Percentiles rank a stretch among this genome's conserved stretches.
phyloP scores from a whole-genome alignment of 2,888 invertebrate species.

The Coleophora deauratella region DNA sequence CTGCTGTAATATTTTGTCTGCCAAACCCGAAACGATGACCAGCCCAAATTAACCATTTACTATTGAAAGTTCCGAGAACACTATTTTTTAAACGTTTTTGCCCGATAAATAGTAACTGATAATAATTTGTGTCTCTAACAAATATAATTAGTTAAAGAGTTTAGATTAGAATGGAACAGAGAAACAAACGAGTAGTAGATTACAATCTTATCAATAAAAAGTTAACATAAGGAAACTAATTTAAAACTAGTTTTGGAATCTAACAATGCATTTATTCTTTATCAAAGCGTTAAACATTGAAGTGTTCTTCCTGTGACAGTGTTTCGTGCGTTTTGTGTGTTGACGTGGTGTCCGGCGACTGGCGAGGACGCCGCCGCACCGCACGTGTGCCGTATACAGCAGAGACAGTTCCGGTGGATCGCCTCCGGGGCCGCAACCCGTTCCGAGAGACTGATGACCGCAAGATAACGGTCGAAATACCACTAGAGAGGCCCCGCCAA shows the following conservation, averaged over 20 bases:
- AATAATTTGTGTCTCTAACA: no score
- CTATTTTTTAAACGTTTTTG: no score
- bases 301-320: background rate
- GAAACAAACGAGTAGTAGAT: no score
- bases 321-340: background rate
- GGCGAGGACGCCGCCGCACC: background rate
- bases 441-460: conserved; percentile 61
- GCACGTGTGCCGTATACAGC: conserved; percentile 44
- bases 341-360: background rate
- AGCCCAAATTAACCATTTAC: conserved; percentile 4
- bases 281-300: background rate
- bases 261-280: no score
- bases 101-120: no score
- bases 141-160: no score
- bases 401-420: conserved; percentile 57
- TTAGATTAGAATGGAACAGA: no score
- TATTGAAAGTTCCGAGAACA: conserved; percentile 2
- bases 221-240: background rate
- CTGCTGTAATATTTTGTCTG: background rate
- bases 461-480: conserved; percentile 58
- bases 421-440: conserved; percentile 50
- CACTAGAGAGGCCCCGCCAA: conserved; percentile 37
- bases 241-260: no score
- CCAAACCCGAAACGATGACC: conserved; percentile 1
- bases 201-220: background rate